Conservation (phyloP, 2,797 vertebrate genomes). For the Megaceryle alcyon region DNA sequence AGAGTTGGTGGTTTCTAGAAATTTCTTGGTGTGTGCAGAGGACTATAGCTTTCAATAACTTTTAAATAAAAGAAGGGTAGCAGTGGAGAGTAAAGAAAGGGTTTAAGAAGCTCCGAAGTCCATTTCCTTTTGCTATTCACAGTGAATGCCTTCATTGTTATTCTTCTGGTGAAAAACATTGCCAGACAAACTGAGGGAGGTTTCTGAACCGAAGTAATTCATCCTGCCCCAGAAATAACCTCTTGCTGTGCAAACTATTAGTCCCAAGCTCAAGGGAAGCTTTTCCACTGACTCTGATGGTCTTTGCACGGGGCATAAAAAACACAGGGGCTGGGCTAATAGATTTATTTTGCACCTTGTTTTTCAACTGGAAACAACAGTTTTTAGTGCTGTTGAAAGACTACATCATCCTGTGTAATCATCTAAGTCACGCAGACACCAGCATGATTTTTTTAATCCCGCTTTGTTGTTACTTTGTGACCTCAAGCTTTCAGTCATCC, state of each 20-base stretch:
- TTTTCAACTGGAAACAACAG: background rate
- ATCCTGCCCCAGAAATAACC: background rate
- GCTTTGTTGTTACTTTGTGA: background rate
- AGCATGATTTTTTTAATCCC: background rate
- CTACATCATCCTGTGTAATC: background rate
- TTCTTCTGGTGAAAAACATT: background rate
- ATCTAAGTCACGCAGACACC: background rate
- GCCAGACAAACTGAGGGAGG: background rate
- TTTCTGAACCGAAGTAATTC: background rate
- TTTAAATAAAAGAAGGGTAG: background rate
- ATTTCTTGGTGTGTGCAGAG: background rate
- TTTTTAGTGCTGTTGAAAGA: background rate
- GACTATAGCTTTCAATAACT: background rate
- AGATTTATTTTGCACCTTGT: background rate
- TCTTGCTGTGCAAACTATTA: background rate
- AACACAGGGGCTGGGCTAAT: background rate
- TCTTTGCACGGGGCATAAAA: background rate
- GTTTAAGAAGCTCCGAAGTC: background rate
- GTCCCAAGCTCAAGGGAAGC: background rate
- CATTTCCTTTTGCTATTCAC: background rate
- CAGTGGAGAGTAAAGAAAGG: background rate
- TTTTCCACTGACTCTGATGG: background rate
- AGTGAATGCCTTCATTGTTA: background rate
- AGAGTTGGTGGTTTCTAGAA: background rate
- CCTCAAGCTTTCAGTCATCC: background rate